Percentiles rank a stretch among this genome's conserved stretches.
Conservation (phyloP, 1,140 invertebrate species). For the Drosophila subpulchrella region DNA sequence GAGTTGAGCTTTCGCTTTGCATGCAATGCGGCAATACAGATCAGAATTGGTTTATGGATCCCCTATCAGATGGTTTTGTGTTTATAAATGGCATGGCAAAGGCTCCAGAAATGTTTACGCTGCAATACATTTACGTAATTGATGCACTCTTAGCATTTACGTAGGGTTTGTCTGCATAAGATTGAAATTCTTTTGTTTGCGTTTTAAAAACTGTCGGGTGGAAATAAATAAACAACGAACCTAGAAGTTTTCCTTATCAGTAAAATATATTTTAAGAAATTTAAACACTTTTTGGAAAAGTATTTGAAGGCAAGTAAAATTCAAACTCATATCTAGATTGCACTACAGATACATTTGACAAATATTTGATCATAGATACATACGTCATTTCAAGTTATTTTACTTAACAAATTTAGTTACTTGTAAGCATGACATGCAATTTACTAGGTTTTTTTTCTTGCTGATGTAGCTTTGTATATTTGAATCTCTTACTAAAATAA, state of each 20-base stretch:
- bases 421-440: not conserved
- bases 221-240: slow-evolving; percentile 14
- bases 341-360: not conserved
- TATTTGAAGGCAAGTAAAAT: not conserved
- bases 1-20: slow-evolving; percentile 22
- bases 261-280: not conserved
- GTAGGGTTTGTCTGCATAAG: not conserved
- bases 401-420: not conserved
- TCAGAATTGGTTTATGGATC: slow-evolving; percentile 17
- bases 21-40: slow-evolving; percentile 20
- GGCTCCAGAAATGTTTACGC: slow-evolving; percentile 21
- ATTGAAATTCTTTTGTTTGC: slow-evolving; percentile 13
- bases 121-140: slow-evolving; percentile 23
- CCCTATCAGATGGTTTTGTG: not conserved
- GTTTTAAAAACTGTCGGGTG: not conserved
- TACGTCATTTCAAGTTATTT: not conserved
- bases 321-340: not conserved
- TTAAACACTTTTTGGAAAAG: not conserved
- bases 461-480: not conserved
- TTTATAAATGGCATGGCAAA: slow-evolving; percentile 21
- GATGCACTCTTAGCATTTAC: slow-evolving; percentile 14
- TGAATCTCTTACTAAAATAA: not conserved
- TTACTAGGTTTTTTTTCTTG: not conserved
- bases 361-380: not conserved
- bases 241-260: not conserved